Conservation (phyloP, 2,113 vertebrate genomes). For the Pollimyrus isidori region DNA sequence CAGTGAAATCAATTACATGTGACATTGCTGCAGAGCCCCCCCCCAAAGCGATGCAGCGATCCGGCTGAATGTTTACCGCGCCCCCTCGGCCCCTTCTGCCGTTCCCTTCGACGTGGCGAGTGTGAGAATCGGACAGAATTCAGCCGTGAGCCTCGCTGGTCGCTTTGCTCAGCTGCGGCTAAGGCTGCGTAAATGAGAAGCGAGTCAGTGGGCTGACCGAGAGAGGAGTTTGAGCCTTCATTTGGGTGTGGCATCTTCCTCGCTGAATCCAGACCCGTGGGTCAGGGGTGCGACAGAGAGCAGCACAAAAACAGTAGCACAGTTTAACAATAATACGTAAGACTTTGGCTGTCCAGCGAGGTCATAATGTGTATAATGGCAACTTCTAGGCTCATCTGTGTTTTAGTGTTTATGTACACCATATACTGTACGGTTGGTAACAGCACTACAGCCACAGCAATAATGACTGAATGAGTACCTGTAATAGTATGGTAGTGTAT, state of each 20-base stretch:
- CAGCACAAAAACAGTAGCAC: background rate
- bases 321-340: background rate
- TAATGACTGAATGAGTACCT: background rate
- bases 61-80: background rate
- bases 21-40: background rate
- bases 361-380: background rate
- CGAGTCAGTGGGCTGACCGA: background rate
- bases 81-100: background rate
- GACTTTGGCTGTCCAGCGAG: background rate
- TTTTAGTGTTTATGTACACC: background rate
- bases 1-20: conserved; percentile 18
- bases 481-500: background rate
- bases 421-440: background rate
- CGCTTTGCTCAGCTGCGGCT: background rate
- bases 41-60: background rate
- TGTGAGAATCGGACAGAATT: background rate
- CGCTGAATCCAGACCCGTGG: background rate
- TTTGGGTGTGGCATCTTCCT: background rate
- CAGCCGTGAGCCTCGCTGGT: background rate
- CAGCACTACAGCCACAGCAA: background rate
- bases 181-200: background rate
- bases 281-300: background rate
- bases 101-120: background rate
- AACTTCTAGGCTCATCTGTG: background rate
- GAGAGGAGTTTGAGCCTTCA: background rate